Conservation (phyloP, 2,888 invertebrate genomes). For the Folsomia candida region DNA sequence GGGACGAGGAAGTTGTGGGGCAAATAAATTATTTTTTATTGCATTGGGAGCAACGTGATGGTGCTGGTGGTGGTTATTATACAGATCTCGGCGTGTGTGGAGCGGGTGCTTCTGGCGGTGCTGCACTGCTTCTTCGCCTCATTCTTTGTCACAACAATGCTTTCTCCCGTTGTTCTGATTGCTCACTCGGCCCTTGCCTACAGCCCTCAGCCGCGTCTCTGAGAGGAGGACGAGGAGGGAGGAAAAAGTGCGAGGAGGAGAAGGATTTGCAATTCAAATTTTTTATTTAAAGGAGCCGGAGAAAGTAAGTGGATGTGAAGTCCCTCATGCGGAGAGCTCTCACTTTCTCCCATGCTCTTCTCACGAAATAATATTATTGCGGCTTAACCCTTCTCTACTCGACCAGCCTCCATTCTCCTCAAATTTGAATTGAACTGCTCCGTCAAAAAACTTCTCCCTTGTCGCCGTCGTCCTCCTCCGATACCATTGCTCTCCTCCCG, state of each 20-base stretch:
- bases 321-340: neutral
- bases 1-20: neutral
- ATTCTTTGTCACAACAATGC: neutral
- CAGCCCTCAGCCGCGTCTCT: neutral
- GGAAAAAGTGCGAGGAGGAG: slow-evolving; percentile 10
- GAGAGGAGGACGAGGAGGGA: neutral
- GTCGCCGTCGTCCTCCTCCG: too few species aligned
- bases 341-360: neutral
- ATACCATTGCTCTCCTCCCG: neutral
- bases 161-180: neutral
- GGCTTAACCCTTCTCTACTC: neutral
- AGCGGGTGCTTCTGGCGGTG: neutral
- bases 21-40: slow-evolving; percentile 13
- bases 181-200: neutral
- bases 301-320: slow-evolving; percentile 4
- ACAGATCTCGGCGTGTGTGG: neutral
- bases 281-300: slow-evolving; percentile 9
- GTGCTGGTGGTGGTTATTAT: neutral
- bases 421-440: neutral
- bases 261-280: slow-evolving; percentile 15
- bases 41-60: slow-evolving; percentile 1
- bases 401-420: neutral
- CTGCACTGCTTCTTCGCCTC: neutral
- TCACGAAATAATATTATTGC: neutral
- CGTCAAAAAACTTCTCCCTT: neutral